These are phyloP conservation scores for Drosophila antonietae DNA, from an alignment of 2,888 invertebrate genomes.

Conservation along the genomic window DNA sequence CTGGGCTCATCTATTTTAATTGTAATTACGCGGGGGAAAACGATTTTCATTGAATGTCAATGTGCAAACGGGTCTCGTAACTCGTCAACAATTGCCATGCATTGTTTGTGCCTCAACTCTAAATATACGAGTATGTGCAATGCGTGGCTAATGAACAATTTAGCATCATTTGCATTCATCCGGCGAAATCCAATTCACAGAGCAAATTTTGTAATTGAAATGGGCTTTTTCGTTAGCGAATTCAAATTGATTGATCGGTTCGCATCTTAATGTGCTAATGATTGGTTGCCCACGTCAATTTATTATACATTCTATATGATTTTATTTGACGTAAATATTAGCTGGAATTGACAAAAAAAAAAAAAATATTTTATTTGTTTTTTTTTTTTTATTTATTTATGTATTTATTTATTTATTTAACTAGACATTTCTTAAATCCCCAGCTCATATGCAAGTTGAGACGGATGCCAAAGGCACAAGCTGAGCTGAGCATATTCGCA, in stretches of 20 bases:
- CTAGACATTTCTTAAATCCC: too few relatives aligned
- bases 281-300: not conserved
- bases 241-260: conserved; percentile 9
- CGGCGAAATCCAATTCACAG: not conserved
- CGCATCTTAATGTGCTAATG: not conserved
- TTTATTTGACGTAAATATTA: not conserved
- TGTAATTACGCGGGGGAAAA: conserved; percentile 38
- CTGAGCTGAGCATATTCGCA: not conserved
- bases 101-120: conserved; percentile 15
- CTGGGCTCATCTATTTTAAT: conserved; percentile 34
- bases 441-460: not conserved
- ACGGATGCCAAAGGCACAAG: not conserved
- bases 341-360: too few relatives aligned
- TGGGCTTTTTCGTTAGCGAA: conserved; percentile 28
- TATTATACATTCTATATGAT: not conserved
- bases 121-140: conserved; percentile 34
- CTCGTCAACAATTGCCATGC: conserved; percentile 40
- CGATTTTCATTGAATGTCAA: conserved; percentile 47
- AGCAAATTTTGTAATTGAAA: conserved; percentile 28
- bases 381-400: too few relatives aligned
- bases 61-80: conserved; percentile 42
- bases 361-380: too few relatives aligned
- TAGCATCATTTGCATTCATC: conserved; percentile 51
- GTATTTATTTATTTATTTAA: too few relatives aligned
- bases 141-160: conserved; percentile 62